A percentile compares a stretch with the other conserved stretches of the same genome.
phyloP scores from a whole-genome alignment of 1,140 invertebrate genomes.

The Maconellicoccus hirsutus region DNA sequence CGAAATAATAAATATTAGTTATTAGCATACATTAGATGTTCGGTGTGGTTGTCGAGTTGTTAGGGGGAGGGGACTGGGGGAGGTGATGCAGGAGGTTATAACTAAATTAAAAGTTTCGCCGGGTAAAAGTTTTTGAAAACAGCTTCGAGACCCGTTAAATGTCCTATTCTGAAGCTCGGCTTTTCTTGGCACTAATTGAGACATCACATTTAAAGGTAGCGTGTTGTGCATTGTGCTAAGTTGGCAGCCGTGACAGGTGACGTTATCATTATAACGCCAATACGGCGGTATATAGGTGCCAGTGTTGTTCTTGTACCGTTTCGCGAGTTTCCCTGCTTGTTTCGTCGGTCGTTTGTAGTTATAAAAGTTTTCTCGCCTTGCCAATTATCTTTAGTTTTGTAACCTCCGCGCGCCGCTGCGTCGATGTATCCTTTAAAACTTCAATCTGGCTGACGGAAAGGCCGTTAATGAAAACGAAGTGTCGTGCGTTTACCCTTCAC shows the following conservation, averaged over 20 bases:
- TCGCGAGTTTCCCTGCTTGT: neutral
- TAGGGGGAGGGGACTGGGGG: neutral
- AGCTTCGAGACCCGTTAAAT: neutral
- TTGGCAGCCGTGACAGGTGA: constrained; percentile 6
- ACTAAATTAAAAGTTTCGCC: constrained; percentile 2
- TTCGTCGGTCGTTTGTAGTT: neutral
- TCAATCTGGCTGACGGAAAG: too few species aligned
- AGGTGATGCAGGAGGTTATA: neutral
- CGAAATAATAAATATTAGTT: neutral
- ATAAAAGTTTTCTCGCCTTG: neutral
- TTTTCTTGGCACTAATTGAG: constrained; percentile 3
- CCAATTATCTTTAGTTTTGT: neutral
- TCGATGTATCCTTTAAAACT: too few species aligned
- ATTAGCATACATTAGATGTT: constrained; percentile 1
- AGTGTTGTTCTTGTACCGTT: neutral
- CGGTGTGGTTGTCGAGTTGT: too few species aligned
- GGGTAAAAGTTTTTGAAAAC: neutral
- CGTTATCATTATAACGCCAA: constrained; percentile 4
- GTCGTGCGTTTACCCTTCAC: too few species aligned
- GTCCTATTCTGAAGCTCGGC: neutral
- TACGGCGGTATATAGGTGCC: neutral
- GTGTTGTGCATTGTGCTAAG: neutral
- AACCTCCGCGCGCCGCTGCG: neutral
- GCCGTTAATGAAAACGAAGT: too few species aligned
- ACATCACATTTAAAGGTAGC: constrained; percentile 4